A percentile compares a stretch with the other conserved stretches of the same genome.
These are phyloP conservation scores for Corbicula japonica DNA, from an alignment of 2,888 invertebrate species.

Conservation along the genomic window DNA sequence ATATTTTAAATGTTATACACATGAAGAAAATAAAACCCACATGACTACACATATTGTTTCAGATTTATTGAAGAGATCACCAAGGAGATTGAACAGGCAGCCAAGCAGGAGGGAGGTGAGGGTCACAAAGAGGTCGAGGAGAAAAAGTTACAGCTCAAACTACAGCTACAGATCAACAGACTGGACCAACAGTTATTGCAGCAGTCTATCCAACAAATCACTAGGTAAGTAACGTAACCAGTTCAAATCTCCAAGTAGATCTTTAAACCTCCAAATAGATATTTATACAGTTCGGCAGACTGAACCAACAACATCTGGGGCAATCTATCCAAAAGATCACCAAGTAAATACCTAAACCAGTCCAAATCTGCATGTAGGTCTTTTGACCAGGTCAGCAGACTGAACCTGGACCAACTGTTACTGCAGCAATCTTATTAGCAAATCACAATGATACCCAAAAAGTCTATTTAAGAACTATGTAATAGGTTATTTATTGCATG, in stretches of 20 bases:
- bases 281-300: not conserved
- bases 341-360: too few relatives aligned
- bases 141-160: constrained; percentile 81
- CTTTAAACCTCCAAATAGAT: not conserved
- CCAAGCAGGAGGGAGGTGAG: constrained; percentile 69
- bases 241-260: not conserved
- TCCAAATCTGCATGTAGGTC: too few relatives aligned
- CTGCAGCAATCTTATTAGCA: too few relatives aligned
- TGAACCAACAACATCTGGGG: not conserved
- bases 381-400: too few relatives aligned
- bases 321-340: not conserved
- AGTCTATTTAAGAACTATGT: too few relatives aligned
- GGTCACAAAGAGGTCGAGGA: constrained; percentile 74
- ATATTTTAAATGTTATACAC: too few relatives aligned
- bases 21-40: not conserved
- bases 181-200: constrained; percentile 84
- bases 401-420: too few relatives aligned
- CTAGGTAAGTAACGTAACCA: constrained; percentile 73
- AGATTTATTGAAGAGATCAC: constrained; percentile 84
- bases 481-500: too few relatives aligned
- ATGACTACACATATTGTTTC: constrained; percentile 6
- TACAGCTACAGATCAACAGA: constrained; percentile 82
- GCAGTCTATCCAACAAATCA: constrained; percentile 79
- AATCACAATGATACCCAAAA: too few relatives aligned
- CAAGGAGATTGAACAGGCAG: constrained; percentile 78